Percentiles rank a stretch among this genome's conserved stretches.
phyloP scores from a whole-genome alignment of 2,113 vertebrate species.

The Hippocampus guttulatus region DNA sequence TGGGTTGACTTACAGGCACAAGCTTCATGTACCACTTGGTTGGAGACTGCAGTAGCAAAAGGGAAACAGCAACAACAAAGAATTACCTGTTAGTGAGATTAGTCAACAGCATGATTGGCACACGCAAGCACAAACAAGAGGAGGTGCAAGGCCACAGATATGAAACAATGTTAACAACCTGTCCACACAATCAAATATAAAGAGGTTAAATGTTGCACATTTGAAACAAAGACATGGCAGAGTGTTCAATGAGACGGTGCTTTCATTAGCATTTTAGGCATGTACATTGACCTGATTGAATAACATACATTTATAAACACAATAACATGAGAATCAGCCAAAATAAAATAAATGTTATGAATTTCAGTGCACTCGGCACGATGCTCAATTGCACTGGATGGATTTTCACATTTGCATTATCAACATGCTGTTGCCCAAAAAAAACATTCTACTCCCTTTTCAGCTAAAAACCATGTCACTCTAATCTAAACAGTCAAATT shows the following conservation, averaged over 20 bases:
- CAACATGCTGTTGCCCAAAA: too few relatives aligned
- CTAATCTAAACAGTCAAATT: too few relatives aligned
- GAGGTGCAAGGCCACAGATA: slow-evolving; percentile 22
- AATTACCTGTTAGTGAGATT: slow-evolving; percentile 56
- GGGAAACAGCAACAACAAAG: slow-evolving; percentile 57
- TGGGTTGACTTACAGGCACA: slow-evolving; percentile 94
- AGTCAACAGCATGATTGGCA: slow-evolving; percentile 44
- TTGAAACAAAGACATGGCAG: not conserved
- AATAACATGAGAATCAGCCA: not conserved
- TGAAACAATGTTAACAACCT: not conserved
- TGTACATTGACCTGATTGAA: not conserved
- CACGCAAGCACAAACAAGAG: slow-evolving; percentile 40
- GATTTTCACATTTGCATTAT: too few relatives aligned
- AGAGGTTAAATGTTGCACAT: not conserved
- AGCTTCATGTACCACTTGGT: slow-evolving; percentile 99
- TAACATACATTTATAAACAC: not conserved
- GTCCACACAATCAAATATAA: not conserved
- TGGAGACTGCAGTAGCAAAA: slow-evolving; percentile 81
- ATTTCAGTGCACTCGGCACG: not conserved
- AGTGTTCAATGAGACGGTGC: not conserved
- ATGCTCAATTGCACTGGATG: too few relatives aligned
- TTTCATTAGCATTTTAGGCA: not conserved
- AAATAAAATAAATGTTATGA: not conserved
- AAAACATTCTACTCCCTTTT: too few relatives aligned
- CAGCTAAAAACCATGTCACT: too few relatives aligned